Conservation (phyloP, 1,140 invertebrate species). For the Drosophila lowei region DNA sequence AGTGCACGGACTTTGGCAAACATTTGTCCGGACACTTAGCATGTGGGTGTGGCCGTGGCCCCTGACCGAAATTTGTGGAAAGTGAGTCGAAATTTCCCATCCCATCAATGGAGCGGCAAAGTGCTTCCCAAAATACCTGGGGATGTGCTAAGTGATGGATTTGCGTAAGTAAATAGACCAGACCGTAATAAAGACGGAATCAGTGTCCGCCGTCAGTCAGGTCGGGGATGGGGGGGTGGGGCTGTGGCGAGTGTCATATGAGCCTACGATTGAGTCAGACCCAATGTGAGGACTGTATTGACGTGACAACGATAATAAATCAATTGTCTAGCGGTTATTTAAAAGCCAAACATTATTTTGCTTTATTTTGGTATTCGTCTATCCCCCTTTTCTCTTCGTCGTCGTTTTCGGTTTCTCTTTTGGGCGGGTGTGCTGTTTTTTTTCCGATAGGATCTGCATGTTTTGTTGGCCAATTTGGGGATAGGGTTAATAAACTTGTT, state of each 20-base stretch:
- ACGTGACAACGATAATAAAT: constrained; percentile 73
- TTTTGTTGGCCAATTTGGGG: constrained; percentile 35
- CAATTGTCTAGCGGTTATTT: constrained; percentile 64
- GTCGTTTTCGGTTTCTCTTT: constrained; percentile 11
- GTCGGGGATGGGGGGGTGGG: constrained; percentile 8
- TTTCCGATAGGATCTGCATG: constrained; percentile 59
- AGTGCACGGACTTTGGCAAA: constrained; percentile 25
- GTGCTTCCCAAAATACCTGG: constrained; percentile 18
- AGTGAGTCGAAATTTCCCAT: constrained; percentile 36
- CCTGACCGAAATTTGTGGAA: constrained; percentile 21
- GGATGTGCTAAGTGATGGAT: constrained; percentile 41
- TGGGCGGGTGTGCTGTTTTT: constrained; percentile 15
- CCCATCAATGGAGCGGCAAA: constrained; percentile 8
- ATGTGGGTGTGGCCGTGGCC: constrained; percentile 18
- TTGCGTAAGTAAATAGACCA: constrained; percentile 36
- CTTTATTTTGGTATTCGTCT: neutral
- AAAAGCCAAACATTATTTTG: constrained; percentile 37
- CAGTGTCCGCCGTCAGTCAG: neutral
- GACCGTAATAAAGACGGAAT: constrained; percentile 11
- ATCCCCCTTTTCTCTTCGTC: constrained; percentile 6
- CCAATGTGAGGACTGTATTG: constrained; percentile 31
- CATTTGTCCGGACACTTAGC: constrained; percentile 49
- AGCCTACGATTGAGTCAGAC: constrained; percentile 34
- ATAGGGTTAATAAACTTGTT: constrained; percentile 76
- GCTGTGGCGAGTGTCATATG: constrained; percentile 27